Evolutionary conservation across 2,888 invertebrate genomes (phyloP).

Genomic region (Theodoxus fluviatilis): DNA sequence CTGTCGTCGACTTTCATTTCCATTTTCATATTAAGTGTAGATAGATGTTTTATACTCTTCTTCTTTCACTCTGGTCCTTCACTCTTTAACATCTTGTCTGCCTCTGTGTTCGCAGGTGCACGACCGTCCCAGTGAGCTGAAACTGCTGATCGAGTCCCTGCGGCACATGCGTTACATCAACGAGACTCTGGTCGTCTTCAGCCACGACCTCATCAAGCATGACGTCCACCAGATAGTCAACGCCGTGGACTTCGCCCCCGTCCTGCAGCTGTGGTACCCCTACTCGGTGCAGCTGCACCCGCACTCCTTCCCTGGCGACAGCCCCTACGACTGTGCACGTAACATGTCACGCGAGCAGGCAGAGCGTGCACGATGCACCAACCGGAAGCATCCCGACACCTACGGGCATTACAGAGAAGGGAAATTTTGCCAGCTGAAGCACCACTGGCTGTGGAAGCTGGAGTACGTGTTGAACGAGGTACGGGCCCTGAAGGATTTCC

Average conservation of each 20-base stretch:
- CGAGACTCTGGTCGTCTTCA: conserved; percentile 23
- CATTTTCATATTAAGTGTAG: too few relatives aligned
- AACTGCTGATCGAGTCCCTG: conserved; percentile 22
- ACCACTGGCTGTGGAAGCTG: conserved; percentile 27
- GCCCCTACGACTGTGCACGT: conserved; percentile 23
- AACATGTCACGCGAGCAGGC: not conserved
- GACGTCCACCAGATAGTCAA: conserved; percentile 15
- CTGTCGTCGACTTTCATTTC: too few relatives aligned
- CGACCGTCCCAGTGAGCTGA: conserved; percentile 9
- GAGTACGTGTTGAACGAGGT: conserved; percentile 21
- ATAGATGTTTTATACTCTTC: too few relatives aligned
- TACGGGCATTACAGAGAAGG: conserved; percentile 24
- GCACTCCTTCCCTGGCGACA: conserved; percentile 7
- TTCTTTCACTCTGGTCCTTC: too few relatives aligned
- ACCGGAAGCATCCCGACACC: conserved; percentile 15
- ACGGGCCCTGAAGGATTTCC: not conserved
- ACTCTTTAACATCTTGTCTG: too few relatives aligned
- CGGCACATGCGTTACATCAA: conserved; percentile 14
- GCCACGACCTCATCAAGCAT: conserved; percentile 18
- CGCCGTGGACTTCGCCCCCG: conserved; percentile 15
- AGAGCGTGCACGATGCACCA: conserved; percentile 15
- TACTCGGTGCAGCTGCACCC: conserved; percentile 14
- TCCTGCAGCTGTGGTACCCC: conserved; percentile 25
- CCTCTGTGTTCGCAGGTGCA: conserved; percentile 25
- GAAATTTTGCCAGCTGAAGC: conserved; percentile 26